These are phyloP conservation scores for Drosophila saltans DNA, from an alignment of 1,140 invertebrate genomes.

Conservation along the genomic window DNA sequence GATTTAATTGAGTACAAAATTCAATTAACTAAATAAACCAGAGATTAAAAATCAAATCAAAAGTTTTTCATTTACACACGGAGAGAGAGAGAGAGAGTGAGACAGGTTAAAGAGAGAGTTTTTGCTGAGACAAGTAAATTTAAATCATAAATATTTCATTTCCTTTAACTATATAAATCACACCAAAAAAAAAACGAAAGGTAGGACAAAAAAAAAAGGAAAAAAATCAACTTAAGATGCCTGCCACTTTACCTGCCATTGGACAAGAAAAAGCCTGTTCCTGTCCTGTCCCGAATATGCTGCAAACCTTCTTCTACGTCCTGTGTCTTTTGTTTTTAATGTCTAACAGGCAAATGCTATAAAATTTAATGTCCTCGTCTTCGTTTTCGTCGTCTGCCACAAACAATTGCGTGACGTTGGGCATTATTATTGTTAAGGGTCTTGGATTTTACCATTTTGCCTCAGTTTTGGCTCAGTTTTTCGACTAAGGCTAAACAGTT, in stretches of 20 bases:
- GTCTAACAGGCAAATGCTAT: conserved; percentile 71
- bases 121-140: conserved; percentile 14
- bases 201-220: not conserved
- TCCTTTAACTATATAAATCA: conserved; percentile 65
- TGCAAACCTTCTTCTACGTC: conserved; percentile 14
- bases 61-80: conserved; percentile 19
- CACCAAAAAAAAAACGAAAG: conserved; percentile 2
- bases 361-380: conserved; percentile 66
- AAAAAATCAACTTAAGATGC: conserved; percentile 1
- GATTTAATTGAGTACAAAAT: conserved; percentile 30
- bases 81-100: not conserved
- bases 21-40: conserved; percentile 48
- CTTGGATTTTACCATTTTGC: conserved; percentile 44
- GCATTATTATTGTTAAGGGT: conserved; percentile 42
- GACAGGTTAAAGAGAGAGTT: not conserved
- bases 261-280: conserved; percentile 39
- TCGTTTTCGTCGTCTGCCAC: conserved; percentile 15
- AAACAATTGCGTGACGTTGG: conserved; percentile 60
- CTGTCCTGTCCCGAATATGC: not conserved
- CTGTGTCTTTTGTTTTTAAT: conserved; percentile 72
- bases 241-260: conserved; percentile 35
- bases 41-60: conserved; percentile 40
- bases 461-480: conserved; percentile 30
- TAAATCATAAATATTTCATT: conserved; percentile 72
- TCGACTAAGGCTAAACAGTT: conserved; percentile 38